These are phyloP conservation scores for Sebastes umbrosus DNA, from an alignment of 2,797 vertebrate species.

Conservation along the genomic window DNA sequence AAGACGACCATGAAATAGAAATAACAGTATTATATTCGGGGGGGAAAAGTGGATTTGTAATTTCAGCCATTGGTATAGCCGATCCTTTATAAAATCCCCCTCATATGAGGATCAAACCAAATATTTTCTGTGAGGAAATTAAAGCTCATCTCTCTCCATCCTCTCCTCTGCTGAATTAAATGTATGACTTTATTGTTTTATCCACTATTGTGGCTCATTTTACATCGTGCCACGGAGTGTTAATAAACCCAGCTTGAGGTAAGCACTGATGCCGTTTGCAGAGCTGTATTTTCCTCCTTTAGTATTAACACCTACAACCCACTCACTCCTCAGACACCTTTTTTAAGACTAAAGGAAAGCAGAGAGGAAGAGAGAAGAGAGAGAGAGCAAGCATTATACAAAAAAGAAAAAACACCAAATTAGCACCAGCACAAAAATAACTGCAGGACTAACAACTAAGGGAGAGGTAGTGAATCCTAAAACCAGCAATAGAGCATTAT, in stretches of 20 bases:
- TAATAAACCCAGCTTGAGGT: constrained; percentile 18
- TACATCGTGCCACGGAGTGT: constrained; percentile 19
- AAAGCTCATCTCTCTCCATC: constrained; percentile 22
- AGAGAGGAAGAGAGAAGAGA: not conserved
- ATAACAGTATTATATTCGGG: constrained; percentile 21
- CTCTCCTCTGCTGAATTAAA: constrained; percentile 14
- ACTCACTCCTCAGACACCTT: constrained; percentile 12
- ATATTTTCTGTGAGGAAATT: constrained; percentile 31
- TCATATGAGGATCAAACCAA: constrained; percentile 29
- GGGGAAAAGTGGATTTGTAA: constrained; percentile 17
- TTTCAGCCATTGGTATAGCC: not conserved
- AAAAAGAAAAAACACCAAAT: constrained; percentile 17
- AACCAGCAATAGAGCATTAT: constrained; percentile 22
- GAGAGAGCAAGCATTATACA: constrained; percentile 13
- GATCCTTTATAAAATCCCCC: constrained; percentile 16
- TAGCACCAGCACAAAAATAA: constrained; percentile 44
- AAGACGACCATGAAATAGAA: constrained; percentile 30
- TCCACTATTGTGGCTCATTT: constrained; percentile 15
- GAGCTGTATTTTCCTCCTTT: constrained; percentile 5
- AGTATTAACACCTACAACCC: constrained; percentile 10
- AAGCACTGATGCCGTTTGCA: constrained; percentile 2
- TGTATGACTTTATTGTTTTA: constrained; percentile 21
- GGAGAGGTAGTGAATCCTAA: constrained; percentile 33
- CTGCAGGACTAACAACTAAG: constrained; percentile 11
- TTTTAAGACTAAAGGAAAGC: constrained; percentile 15